phyloP scores from a whole-genome alignment of 2,113 vertebrate species.

The Sinocyclocheilus maitianheensis region DNA sequence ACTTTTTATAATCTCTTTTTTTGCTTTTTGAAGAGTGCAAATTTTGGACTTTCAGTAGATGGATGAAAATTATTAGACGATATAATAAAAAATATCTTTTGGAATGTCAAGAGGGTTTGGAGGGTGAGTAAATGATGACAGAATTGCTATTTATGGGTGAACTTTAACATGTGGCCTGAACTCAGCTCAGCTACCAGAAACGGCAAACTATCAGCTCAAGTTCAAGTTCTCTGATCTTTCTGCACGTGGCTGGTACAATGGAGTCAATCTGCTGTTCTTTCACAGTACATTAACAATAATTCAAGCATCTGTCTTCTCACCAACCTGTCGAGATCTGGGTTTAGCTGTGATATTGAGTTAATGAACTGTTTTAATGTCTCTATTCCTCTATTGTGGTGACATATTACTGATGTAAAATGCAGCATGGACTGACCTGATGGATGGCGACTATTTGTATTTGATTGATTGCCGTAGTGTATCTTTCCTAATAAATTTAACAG shows the following conservation, averaged over 20 bases:
- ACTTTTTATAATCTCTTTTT: too few relatives aligned
- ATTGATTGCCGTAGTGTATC: conserved; percentile 23
- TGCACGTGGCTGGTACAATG: not conserved
- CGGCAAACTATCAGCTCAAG: too few relatives aligned
- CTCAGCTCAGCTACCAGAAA: too few relatives aligned
- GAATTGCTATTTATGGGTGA: not conserved
- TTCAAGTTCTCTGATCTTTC: not conserved
- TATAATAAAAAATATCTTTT: too few relatives aligned
- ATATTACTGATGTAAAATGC: conserved; percentile 23
- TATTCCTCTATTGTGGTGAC: not conserved
- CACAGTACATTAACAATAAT: not conserved
- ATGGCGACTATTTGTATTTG: conserved; percentile 18
- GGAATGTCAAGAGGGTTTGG: too few relatives aligned
- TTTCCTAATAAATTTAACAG: conserved; percentile 66
- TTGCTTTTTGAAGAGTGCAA: too few relatives aligned
- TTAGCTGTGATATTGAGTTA: not conserved
- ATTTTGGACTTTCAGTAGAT: too few relatives aligned
- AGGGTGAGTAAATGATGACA: not conserved
- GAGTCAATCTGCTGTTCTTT: not conserved
- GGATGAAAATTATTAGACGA: too few relatives aligned
- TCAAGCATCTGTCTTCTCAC: not conserved
- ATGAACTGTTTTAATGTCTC: conserved; percentile 21
- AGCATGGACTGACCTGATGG: not conserved
- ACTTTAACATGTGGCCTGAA: not conserved
- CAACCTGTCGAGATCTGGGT: not conserved